phyloP scores from a whole-genome alignment of 2,797 vertebrate species.

The Neosilurus hyrtlii region DNA sequence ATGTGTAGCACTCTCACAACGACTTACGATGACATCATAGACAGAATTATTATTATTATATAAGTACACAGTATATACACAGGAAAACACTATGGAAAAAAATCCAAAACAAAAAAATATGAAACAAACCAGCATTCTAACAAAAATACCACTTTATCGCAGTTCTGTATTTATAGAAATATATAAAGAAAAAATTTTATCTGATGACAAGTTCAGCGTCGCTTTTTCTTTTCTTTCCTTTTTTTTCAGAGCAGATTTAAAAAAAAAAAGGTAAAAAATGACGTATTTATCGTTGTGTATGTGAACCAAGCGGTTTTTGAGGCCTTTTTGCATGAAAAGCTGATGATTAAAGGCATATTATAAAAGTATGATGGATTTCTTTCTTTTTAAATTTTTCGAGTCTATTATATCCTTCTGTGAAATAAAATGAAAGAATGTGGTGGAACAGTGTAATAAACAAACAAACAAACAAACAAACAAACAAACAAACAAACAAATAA shows the following conservation, averaged over 20 bases:
- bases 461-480: no score
- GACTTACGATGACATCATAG: constrained; percentile 53
- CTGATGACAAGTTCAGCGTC: constrained; percentile 70
- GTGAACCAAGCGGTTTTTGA: constrained; percentile 76
- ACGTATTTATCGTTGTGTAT: constrained; percentile 61
- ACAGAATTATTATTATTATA: constrained; percentile 43
- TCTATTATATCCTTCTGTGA: constrained; percentile 45
- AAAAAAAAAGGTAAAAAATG: constrained; percentile 59
- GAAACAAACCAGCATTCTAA: constrained; percentile 75
- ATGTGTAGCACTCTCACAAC: constrained; percentile 78
- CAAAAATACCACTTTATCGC: constrained; percentile 78
- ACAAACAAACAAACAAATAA: no score
- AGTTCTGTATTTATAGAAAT: constrained; percentile 86
- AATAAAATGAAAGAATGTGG: not conserved
- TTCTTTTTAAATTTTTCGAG: constrained; percentile 69
- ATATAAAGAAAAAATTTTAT: constrained; percentile 80
- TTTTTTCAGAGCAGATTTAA: constrained; percentile 75
- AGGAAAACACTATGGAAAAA: constrained; percentile 48
- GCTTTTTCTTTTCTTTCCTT: constrained; percentile 66
- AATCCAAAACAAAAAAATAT: constrained; percentile 46
- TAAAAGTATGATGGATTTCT: constrained; percentile 70
- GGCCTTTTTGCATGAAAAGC: constrained; percentile 83
- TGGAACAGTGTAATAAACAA: not conserved
- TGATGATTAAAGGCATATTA: constrained; percentile 78
- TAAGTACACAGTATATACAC: constrained; percentile 39